Evolutionary conservation across 2,888 invertebrate species (phyloP), one percentile per base, ranked within the genome.

Genomic region (Eurois occulta): DNA sequence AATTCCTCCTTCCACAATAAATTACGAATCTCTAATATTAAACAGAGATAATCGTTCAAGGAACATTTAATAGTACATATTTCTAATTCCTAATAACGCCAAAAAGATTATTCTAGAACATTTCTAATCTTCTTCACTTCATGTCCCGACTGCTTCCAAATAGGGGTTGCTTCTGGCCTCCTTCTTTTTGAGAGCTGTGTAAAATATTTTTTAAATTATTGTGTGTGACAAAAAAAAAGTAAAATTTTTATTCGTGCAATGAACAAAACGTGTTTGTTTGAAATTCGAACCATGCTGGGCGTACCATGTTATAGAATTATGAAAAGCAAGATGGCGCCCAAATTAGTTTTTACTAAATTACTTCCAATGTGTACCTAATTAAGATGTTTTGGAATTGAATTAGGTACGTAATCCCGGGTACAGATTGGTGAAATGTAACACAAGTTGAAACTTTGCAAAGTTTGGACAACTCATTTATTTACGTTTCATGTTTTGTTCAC

Each of bases 141-240:
- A 75, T 85, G 65, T 87, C 90, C 74, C 86, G 87, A 65, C 86
- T 89, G 62, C 89, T 89, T 60, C 94, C 93, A 80, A 95, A 94
- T 64, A 93, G 73, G 79, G 91, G 91, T 88, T 88, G 91, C 90
- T 91, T 94, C 84, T 81, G 88, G 84, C 70, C 89, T 81, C 83
- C 86, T 72, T 91, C 92, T 91, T 91, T 94, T 82, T 94, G 91
- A 86, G 95, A 88, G 90, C 95, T 95, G 94, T 83, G 84, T 92
- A 88, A 91, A 90, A 89, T 66, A 86, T 78, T 71, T 73, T 79
- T 77, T 64, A 28, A 60, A 81, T 89, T 87, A 89, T 72, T 81
- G 52, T 75, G 72, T 73, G 24, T 60, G 48, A 16, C 24, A 77
- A 72, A 72, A 68, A 72, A 46, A 69, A 72, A 32, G 7, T 32